Conservation (phyloP, 2,888 invertebrate species). For the Fragum sueziense region DNA sequence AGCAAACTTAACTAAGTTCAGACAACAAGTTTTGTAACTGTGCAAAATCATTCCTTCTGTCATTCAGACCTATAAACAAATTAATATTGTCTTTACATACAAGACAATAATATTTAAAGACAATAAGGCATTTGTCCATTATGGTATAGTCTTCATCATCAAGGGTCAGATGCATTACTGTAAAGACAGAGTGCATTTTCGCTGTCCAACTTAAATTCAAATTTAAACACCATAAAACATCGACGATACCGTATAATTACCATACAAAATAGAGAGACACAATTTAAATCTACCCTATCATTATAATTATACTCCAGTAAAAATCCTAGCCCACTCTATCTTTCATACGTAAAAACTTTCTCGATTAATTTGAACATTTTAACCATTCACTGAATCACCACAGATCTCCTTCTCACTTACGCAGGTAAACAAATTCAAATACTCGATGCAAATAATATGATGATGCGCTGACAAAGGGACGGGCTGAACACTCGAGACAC, state of each 20-base stretch:
- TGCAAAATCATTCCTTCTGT: no score
- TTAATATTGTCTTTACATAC: no score
- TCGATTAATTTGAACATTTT: conserved; percentile 9
- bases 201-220: conserved; percentile 6
- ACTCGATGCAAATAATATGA: conserved; percentile 49
- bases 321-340: conserved; percentile 16
- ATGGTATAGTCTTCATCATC: no score
- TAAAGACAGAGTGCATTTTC: not conserved
- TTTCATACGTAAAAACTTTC: not conserved
- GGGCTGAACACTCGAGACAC: conserved; percentile 34
- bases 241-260: conserved; percentile 18
- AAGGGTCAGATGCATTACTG: no score
- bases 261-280: not conserved
- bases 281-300: conserved; percentile 22
- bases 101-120: no score
- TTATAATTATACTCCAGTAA: conserved; percentile 19
- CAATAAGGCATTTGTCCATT: no score
- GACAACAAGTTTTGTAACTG: no score
- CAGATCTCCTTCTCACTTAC: conserved; percentile 15
- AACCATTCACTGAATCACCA: conserved; percentile 4
- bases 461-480: conserved; percentile 47
- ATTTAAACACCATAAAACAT: conserved; percentile 15
- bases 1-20: no score
- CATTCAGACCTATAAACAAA: no score
- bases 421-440: conserved; percentile 47